Base-by-base conservation (phyloP, 2,797 vertebrate genomes). In the Rhynchotus rufescens region DNA sequence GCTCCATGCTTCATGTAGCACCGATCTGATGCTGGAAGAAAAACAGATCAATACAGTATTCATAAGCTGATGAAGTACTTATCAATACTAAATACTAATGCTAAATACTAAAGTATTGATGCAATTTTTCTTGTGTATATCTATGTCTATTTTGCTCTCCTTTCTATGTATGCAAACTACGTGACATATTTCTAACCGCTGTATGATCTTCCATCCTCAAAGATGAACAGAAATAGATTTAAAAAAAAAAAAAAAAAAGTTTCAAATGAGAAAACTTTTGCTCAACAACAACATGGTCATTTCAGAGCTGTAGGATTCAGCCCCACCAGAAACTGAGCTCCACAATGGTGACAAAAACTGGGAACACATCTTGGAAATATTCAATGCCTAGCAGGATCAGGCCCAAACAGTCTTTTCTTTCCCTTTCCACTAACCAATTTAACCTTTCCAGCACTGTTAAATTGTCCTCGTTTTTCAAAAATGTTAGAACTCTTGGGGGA, bases 1-100 rank as follows among this genome's bases (percentile, higher is more conserved):
- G 40, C 40, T 40, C 40, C 40, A 40, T 40, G 40, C 40, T 40
- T 40, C 66, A 47, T 44, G 64, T 85, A 83, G 65, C 73, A 76
- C 71, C 82, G 73, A 90, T 92, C 84, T 62, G 56, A 69, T 87
- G 74, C 73, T 85, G 34, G 45, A 80, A 85, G 87, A 79, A 92
- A 95, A 93, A 76, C 67, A 85, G 80, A 92, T 92, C 90, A 83
- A 95, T 95, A 78, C 32, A 44, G 45, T 62, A 89, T 84, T 87
- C 86, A 69, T 69, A 89, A 95, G 20, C 60, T 89, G 73, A 94
- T 88, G 74, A 40, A 40, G 40, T 40, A 40, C 40, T 40, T 40
- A 40, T 40, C 40, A 40, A 40, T 40, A 40, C 40, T 40, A 40
- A 40, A 40, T 40, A 40, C 40, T 40, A 40, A 40, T 40, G 40